Evolutionary conservation across 2,888 invertebrate genomes (phyloP).

Genomic region (Callosobruchus maculatus): DNA sequence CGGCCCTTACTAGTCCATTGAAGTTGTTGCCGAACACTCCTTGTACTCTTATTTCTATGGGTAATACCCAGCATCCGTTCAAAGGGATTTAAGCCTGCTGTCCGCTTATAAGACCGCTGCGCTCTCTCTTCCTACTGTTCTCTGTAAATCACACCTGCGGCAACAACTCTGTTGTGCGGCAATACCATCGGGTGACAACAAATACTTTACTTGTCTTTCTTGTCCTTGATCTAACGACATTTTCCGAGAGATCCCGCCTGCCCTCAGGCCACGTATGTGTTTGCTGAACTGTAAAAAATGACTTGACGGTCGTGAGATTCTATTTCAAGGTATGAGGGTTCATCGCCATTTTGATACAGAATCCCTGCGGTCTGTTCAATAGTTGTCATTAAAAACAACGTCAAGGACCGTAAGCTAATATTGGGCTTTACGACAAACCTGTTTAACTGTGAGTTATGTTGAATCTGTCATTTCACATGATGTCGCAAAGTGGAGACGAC

Average conservation of each 20-base stretch:
- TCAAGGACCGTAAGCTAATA: too few species aligned
- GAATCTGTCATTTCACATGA: too few species aligned
- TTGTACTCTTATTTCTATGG: constrained; percentile 6
- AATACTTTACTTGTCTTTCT: constrained; percentile 10
- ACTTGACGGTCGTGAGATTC: background rate
- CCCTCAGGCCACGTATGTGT: background rate
- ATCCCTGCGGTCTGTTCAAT: too few species aligned
- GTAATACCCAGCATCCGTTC: background rate
- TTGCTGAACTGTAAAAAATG: background rate
- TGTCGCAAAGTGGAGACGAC: too few species aligned
- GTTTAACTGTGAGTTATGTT: too few species aligned
- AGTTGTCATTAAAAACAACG: too few species aligned
- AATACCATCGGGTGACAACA: constrained; percentile 11
- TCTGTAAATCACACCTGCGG: constrained; percentile 12
- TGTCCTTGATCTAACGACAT: constrained; percentile 11
- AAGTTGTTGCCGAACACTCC: background rate
- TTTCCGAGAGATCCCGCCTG: constrained; percentile 1
- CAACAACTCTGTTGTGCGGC: constrained; percentile 6
- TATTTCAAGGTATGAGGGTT: background rate
- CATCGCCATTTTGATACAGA: too few species aligned
- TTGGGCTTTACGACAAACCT: too few species aligned
- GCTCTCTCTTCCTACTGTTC: constrained; percentile 4
- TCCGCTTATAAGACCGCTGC: constrained; percentile 5
- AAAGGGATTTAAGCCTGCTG: constrained; percentile 2
- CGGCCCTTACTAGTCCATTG: too few species aligned